Conservation (phyloP, 1,140 invertebrate genomes). For the Aphaenogaster floridana region DNA sequence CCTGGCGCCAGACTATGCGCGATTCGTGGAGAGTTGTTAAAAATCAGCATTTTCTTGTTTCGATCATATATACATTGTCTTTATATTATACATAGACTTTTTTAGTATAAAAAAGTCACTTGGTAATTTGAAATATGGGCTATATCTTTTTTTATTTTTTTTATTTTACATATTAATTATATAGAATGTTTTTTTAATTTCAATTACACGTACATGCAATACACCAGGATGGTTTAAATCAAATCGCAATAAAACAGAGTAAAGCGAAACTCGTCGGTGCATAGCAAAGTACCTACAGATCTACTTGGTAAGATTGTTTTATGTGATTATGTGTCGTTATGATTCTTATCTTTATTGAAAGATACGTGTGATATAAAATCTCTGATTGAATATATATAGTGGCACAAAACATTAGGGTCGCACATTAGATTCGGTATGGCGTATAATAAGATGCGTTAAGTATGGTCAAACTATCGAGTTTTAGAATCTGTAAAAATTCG, state of each 20-base stretch:
- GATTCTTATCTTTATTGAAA: conserved; percentile 34
- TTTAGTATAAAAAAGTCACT: neutral
- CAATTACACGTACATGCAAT: neutral
- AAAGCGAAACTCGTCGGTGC: neutral
- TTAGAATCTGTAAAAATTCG: conserved; percentile 61
- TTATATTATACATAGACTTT: neutral
- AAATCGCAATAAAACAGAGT: neutral
- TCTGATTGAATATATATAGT: conserved; percentile 22
- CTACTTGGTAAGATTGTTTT: neutral
- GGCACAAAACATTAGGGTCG: neutral
- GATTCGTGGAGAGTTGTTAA: neutral
- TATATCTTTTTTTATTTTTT: neutral
- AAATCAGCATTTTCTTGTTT: neutral
- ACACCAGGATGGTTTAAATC: neutral
- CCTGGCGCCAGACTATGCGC: too few species aligned
- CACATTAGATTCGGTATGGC: conserved; percentile 12
- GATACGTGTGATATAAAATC: conserved; percentile 37
- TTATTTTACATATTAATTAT: neutral
- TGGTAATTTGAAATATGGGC: neutral
- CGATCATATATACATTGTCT: neutral
- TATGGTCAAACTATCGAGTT: conserved; percentile 45
- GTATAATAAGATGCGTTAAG: conserved; percentile 62
- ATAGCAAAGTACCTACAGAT: neutral
- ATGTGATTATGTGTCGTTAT: neutral
- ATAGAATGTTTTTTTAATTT: neutral